Base-by-base conservation (phyloP, 2,888 invertebrate species). In the Cremastinae sp. region DNA sequence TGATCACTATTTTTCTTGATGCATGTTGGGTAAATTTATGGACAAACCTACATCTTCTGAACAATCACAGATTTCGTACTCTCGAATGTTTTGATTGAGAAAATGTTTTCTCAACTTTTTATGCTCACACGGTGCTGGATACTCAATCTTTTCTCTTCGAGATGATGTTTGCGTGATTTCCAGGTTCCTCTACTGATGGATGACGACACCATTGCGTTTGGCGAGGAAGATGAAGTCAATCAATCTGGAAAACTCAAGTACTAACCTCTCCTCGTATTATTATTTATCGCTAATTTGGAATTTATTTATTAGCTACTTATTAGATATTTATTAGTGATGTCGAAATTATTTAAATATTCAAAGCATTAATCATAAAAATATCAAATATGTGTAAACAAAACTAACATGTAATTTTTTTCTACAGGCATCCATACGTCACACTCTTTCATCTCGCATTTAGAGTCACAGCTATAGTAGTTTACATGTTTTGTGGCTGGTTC, bases 361-460 rank as follows among this genome's bases (percentile, higher is more conserved):
- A 10, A 4, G n/a, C 18, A 16, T 58, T 14, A 3, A 4, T 43
- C 20, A 7, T 20, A n/a, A 14, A 0, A 18, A 18, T 1, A 20
- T 58, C 22, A 7, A 0, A 4, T 9, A 28, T 22, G n/a, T 22
- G 7, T 53, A 28, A 1, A 9, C 39, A 18, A 4, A 39, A 39
- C 18, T 59, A 14, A 35, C 16, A 7, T n/a, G 8, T 16, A 12
- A 58, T 41, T 41, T 37, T 61, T 45, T 66, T 69, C 92, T 93
- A 8, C 91, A 97, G 97, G 79, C 97, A 98, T 90, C 98, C 98
- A 0, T 95, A 96, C 89, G 97, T 98, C 79, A 96, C 97, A 39
- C 93, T 96, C 88, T 97, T 97, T 90, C 98, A 98, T 90, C 90
- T 99, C 79, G 92, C 94, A 78, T 99, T 99, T 91, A 94, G 98